These are phyloP conservation scores for Thaumatotibia leucotreta DNA, from an alignment of 1,140 invertebrate species.

Conservation along the genomic window DNA sequence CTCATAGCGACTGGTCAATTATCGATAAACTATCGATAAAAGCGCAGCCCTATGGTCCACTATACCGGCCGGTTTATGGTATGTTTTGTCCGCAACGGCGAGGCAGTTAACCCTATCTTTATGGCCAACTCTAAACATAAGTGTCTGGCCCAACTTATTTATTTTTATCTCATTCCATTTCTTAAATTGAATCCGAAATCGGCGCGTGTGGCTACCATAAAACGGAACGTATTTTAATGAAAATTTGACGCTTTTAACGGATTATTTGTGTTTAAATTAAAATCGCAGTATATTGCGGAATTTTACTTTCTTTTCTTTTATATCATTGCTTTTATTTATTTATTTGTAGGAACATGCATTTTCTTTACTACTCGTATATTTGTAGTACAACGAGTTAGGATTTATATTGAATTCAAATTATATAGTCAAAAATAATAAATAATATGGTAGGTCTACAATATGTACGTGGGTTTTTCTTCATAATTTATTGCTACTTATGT, in stretches of 20 bases:
- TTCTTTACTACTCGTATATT: too few species aligned
- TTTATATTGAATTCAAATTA: too few species aligned
- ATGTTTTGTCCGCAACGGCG: conserved; percentile 68
- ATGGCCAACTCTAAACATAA: conserved; percentile 72
- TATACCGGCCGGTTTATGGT: conserved; percentile 66
- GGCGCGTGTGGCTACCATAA: conserved; percentile 71
- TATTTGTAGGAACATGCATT: too few species aligned
- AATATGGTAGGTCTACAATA: too few species aligned
- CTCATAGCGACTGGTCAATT: not conserved
- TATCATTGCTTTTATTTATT: too few species aligned
- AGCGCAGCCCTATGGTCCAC: conserved; percentile 37
- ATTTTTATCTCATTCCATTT: conserved; percentile 73
- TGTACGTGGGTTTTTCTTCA: too few species aligned
- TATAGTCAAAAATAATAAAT: too few species aligned
- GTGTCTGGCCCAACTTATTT: conserved; percentile 71
- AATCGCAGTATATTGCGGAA: too few species aligned
- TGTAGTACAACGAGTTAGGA: too few species aligned
- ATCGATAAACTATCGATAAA: conserved; percentile 28
- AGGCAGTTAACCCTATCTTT: conserved; percentile 74
- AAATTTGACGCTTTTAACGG: conserved; percentile 50
- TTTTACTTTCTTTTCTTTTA: too few species aligned
- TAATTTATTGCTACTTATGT: too few species aligned
- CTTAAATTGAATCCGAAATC: conserved; percentile 72
- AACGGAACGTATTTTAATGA: conserved; percentile 62
- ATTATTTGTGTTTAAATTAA: conserved; percentile 22